These are phyloP conservation scores for Diogma glabrata DNA, from an alignment of 2,888 invertebrate genomes.

Conservation along the genomic window DNA sequence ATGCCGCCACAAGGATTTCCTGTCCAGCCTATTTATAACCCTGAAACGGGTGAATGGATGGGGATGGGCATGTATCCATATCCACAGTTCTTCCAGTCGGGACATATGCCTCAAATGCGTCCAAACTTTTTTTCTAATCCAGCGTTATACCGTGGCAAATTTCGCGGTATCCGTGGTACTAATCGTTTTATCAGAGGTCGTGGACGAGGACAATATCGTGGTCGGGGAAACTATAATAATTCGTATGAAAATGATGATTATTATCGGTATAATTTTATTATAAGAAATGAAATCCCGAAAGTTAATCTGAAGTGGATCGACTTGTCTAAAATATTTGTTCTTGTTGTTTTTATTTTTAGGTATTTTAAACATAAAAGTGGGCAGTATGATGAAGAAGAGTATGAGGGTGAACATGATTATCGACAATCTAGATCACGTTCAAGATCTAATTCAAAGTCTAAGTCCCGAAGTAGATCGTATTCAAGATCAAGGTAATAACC, in stretches of 20 bases:
- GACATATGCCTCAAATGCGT: conserved; percentile 24
- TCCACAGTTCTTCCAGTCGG: conserved; percentile 26
- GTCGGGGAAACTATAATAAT: conserved; percentile 24
- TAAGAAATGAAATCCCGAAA: neutral
- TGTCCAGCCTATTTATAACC: conserved; percentile 22
- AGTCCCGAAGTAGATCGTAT: conserved; percentile 20
- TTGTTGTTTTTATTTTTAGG: conserved; percentile 34
- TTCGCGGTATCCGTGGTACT: conserved; percentile 18
- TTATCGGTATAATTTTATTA: conserved; percentile 15
- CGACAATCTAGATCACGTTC: neutral
- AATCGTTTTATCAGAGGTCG: conserved; percentile 18
- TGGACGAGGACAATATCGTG: neutral
- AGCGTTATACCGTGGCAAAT: conserved; percentile 23
- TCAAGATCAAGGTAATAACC: conserved; percentile 24
- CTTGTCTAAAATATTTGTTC: conserved; percentile 18
- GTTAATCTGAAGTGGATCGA: neutral
- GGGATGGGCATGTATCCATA: conserved; percentile 32
- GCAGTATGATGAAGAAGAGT: conserved; percentile 38
- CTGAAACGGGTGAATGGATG: conserved; percentile 30
- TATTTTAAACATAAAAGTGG: conserved; percentile 50
- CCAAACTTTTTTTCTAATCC: conserved; percentile 31
- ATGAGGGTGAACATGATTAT: conserved; percentile 24
- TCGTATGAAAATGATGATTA: conserved; percentile 22
- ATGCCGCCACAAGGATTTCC: conserved; percentile 23
- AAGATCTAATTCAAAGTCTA: conserved; percentile 18